Base-by-base conservation (phyloP, 2,113 vertebrate species). In the Cervus canadensis region DNA sequence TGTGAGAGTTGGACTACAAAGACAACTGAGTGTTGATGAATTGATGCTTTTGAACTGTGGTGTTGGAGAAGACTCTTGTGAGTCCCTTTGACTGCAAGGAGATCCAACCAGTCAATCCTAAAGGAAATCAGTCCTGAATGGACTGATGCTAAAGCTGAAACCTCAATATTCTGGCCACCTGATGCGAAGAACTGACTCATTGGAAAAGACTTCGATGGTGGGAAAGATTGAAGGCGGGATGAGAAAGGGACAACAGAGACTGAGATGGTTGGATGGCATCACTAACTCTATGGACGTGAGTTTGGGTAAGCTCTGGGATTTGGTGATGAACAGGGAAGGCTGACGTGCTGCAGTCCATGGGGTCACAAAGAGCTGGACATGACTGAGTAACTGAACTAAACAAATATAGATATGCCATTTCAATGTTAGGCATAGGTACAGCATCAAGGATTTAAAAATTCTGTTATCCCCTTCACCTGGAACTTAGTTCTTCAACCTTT, bases 1-100 rank as follows among this genome's bases (percentile, higher is more conserved):
- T 64, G 62, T 64, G 62, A 64, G 15, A 64, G 30, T 64, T n/a
- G 3, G 7, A n/a, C 62, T 64, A 7, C 17, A 16, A 8, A 64
- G 62, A 64, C 7, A 17, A 14, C 62, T n/a, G 62, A n/a, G 7
- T 1, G 1, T 6, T 0, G 7, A 64, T 16, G 7, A 8, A 33
- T n/a, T 64, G 30, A 33, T n/a, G 30, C 30, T 64, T 64, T 64
- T 64, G 15, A 64, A 64, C 62, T 64, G 3, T n/a, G 3, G 30
- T 64, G 30, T 64, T 64, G 15, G 30, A 64, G 16, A n/a, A 8
- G 30, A 64, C 62, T 64, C 30, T 64, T n/a, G 62, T 9, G 15
- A 64, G 62, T n/a, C 30, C 62, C 62, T 64, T 64, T 7, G 30
- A 64, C 30, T n/a, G 52, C 62, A 64, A n/a, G 16, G 62, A n/a